Evolutionary conservation across 30 jellyfish, hydroid and myxozoan genomes (phyloP), one percentile per base, ranked within the genome.

Genomic region (Aurelia coerulea): DNA sequence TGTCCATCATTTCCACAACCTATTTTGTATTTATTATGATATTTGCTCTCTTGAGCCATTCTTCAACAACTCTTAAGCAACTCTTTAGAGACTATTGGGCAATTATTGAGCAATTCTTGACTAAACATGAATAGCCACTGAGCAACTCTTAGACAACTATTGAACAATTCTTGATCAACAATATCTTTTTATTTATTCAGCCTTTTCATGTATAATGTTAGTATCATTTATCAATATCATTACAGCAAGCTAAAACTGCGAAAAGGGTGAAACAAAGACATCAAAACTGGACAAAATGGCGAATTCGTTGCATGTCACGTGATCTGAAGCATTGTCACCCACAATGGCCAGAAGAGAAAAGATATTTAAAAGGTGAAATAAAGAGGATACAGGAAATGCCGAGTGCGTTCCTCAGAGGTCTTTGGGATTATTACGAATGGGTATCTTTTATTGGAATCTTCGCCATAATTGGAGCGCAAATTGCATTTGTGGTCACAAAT

Each of bases 291-390:
- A 59, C 60, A 76, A 59, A 31, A 15, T 86, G 95, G 95, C 69
- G 95, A 71, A 67, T 76, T 10, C 68, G 34, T 17, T 80, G 73
- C 59, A 86, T 75, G 79, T 32, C 80, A 10, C 87, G 73, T 5
- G 90, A 86, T 52, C 17, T 75, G 51, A 68, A 54, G 59, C 52
- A 86, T 58, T 86, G 90, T 41, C 95, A 86, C 49, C 95, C 95
- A 31, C 89, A 77, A 66, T 86, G 95, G 95, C 95, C 90, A 19
- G 95, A 86, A 34, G 95, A 86, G 73, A 75, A 69, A 65, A 73
- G 90, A 34, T 76, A 76, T 54, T 50, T 86, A 5, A 86, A 86
- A 35, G 41, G 72, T 1, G 87, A 86, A 54, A 76, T 76, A 9
- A 53, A 52, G 18, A 35, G 95, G 9, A 59, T 86, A 6, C 74